Evolutionary conservation across 1,140 invertebrate species (phyloP).

Genomic region (Argopecten irradians): DNA sequence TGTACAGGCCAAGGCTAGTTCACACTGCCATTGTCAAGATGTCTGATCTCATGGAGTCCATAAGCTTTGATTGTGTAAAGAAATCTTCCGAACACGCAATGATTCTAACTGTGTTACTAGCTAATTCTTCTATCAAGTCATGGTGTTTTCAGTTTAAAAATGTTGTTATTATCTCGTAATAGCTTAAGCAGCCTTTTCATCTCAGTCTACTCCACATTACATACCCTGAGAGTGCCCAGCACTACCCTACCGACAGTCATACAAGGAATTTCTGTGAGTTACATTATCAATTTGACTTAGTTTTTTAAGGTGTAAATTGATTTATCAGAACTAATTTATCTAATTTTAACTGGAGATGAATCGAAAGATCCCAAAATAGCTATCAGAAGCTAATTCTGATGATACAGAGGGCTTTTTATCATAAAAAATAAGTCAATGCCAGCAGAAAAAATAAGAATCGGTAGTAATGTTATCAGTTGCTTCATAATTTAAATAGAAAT

Average conservation of each 20-base stretch:
- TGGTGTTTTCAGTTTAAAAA: neutral
- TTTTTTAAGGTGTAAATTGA: constrained; percentile 9
- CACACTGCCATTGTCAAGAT: neutral
- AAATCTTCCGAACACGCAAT: neutral
- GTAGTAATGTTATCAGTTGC: neutral
- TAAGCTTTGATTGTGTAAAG: neutral
- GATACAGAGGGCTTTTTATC: neutral
- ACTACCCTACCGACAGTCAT: neutral
- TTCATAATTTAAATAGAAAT: neutral
- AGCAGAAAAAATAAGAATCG: neutral
- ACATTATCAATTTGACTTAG: neutral
- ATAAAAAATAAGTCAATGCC: neutral
- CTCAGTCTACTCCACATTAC: neutral
- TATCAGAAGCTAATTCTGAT: neutral
- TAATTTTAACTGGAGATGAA: neutral
- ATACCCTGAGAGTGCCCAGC: neutral
- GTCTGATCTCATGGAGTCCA: neutral
- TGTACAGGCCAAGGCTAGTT: no score
- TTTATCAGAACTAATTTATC: constrained; percentile 3
- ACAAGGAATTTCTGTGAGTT: neutral
- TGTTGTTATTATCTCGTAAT: neutral
- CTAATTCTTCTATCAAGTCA: neutral
- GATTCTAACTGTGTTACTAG: neutral
- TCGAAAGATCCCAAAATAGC: neutral
- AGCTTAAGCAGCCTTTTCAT: neutral